Evolutionary conservation across 2,888 invertebrate genomes (phyloP), one percentile per base, ranked within the genome.

Genomic region (Drosophila affinis): DNA sequence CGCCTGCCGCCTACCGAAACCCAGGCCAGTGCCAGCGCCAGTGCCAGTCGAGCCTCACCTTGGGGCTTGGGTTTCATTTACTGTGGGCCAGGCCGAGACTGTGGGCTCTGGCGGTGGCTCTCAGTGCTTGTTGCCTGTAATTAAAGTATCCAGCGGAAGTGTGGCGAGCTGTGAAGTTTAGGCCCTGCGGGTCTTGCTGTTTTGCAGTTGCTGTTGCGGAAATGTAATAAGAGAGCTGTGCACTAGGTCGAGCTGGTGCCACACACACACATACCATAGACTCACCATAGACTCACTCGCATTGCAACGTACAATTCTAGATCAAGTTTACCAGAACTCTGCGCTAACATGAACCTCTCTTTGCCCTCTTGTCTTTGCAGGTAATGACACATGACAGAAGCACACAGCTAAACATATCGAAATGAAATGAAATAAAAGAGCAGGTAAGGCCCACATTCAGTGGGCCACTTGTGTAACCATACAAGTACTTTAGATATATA

Each of bases 91-190:
- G 69, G 69, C 64, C 54, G 75, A 78, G 88, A 88, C 24, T 24
- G 24, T 24, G 9, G 29, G 27, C 27, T 27, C 27, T 18, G 47
- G 48, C 71, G 21, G 3, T 46, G n/a, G 18, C 27, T 29, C 17
- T 62, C 75, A 59, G 72, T 74, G 65, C 55, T 60, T 56, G 69
- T 70, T 72, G 76, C 79, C 78, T 86, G 88, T 88, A 88, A 83
- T 83, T 86, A 88, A 86, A 83, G 88, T 88, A 75, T 75, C 74
- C 80, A 88, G 86, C 83, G 83, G 83, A 83, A 83, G 83, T 87
- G 84, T 75, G 79, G 61, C 79, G 87, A 87, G 84, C 88, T 84
- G 87, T 88, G 84, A 88, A 88, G 84, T 77, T 73, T 24, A 69
- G 55, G 39, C 39, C 39, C 39, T 39, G 39, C 7, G 39, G 39